Conservation (phyloP, 2,888 invertebrate genomes). For the Zygaena filipendulae region DNA sequence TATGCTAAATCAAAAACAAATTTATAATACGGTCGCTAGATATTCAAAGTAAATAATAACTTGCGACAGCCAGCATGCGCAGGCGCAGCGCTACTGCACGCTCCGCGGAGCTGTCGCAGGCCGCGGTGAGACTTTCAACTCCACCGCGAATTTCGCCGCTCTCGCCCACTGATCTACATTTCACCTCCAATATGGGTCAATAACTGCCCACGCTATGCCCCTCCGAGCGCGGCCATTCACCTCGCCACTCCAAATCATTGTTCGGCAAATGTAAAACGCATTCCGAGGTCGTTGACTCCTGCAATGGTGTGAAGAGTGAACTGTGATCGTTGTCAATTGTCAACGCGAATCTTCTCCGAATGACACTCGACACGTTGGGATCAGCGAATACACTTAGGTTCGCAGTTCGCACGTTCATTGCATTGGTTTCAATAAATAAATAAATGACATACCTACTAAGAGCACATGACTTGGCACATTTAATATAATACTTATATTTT, state of each 20-base stretch:
- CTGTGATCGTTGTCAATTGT: too few species aligned
- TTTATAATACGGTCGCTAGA: too few species aligned
- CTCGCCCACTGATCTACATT: constrained; percentile 71
- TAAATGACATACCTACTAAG: too few species aligned
- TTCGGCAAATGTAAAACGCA: constrained; percentile 65
- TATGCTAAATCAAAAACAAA: too few species aligned
- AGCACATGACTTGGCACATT: too few species aligned
- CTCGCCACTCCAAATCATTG: constrained; percentile 67
- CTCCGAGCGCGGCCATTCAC: constrained; percentile 62
- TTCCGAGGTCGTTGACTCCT: constrained; percentile 47
- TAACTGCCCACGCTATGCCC: constrained; percentile 68
- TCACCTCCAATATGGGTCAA: constrained; percentile 67
- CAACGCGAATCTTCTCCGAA: constrained; percentile 50
- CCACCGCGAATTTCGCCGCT: constrained; percentile 61
- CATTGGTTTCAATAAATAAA: too few species aligned
- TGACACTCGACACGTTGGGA: constrained; percentile 52
- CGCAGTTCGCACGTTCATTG: too few species aligned
- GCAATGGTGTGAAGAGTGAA: constrained; percentile 41
- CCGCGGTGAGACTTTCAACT: constrained; percentile 25
- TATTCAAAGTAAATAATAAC: too few species aligned
- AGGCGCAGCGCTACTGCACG: constrained; percentile 1
- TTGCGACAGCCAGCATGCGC: too few species aligned
- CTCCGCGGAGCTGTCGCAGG: constrained; percentile 15
- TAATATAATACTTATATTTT: too few species aligned
- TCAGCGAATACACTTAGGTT: constrained; percentile 46